Evolutionary conservation across 2,113 vertebrate genomes (phyloP).

Genomic region (Nibea albiflora): DNA sequence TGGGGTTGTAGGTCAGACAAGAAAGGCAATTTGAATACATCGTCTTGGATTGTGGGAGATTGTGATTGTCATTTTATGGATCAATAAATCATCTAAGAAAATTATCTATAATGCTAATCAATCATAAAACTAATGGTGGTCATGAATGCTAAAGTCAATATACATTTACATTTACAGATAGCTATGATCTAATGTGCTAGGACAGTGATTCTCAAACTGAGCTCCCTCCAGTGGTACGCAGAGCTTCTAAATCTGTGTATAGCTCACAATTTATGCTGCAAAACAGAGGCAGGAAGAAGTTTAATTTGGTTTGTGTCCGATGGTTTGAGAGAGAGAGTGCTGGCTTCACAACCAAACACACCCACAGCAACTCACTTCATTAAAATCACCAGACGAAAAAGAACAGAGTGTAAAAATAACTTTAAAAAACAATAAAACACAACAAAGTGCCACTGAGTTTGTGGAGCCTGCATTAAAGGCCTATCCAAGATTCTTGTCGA

Average conservation of each 20-base stretch:
- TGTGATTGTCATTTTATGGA: neutral
- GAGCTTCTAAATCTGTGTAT: too few relatives aligned
- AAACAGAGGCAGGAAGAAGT: too few relatives aligned
- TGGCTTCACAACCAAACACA: too few relatives aligned
- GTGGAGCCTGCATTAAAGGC: neutral
- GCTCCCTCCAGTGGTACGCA: too few relatives aligned
- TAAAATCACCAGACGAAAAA: neutral
- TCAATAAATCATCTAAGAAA: too few relatives aligned
- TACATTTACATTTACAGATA: neutral
- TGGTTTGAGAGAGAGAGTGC: too few relatives aligned
- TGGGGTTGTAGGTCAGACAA: neutral
- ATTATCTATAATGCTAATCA: neutral
- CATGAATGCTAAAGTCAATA: neutral
- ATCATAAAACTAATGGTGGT: neutral
- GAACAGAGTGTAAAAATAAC: neutral
- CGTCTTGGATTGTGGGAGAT: neutral
- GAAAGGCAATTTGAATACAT: neutral
- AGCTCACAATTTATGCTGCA: too few relatives aligned
- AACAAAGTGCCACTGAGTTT: neutral
- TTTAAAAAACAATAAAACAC: neutral
- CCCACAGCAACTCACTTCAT: neutral
- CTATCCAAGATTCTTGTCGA: neutral
- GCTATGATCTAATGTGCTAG: neutral
- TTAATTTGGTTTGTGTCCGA: too few relatives aligned
- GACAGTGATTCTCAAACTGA: too few relatives aligned